Evolutionary conservation across 37 sponge, comb jelly and placozoan species (phyloP), one percentile per base, ranked within the genome.

Genomic region (Eunapius fragilis): DNA sequence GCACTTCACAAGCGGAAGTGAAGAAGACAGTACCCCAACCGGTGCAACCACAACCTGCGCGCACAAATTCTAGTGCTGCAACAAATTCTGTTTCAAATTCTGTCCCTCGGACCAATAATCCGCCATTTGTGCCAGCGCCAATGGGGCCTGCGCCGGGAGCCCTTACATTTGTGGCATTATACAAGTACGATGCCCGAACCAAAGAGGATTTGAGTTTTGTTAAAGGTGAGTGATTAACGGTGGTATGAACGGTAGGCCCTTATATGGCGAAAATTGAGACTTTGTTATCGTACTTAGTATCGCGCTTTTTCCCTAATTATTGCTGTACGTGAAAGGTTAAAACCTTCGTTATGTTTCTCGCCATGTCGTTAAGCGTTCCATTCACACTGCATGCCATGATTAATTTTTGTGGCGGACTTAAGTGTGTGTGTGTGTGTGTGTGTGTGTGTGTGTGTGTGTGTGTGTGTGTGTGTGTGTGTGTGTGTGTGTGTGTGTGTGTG

Each of bases 101-200:
- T 11, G 35, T 10, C 68, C 68, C 68, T 14, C 68, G 28, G 32
- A n/a, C n/a, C n/a, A 12, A 70, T 69, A 31, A 45, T 34, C 47
- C 31, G 11, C 68, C 81, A 2, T 17, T 28, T 74, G 72, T 72
- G 19, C 71, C 70, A 6, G 71, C 37, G 37, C 71, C 70, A 82
- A 30, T 31, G 30, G 78, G 70, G 27, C 69, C 70, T 0, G 50
- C 36, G 68, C 58, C 80, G 4, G 84, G 87, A 28, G 91, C 70
- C 6, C 77, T 87, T 12, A 77, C 87, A 23, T 90, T 84, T 68
- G 49, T 96, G 24, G 94, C 94, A 6, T 90, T 98, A 41, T 98
- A 96, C 79, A 85, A 94, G 76, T 98, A 98, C 81, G 94, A 95
- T 14, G 96, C 96, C 14, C 68, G 99, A 41, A 98, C 96, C 26